phyloP scores from a whole-genome alignment of 2,888 invertebrate species.

The Timandra comae region DNA sequence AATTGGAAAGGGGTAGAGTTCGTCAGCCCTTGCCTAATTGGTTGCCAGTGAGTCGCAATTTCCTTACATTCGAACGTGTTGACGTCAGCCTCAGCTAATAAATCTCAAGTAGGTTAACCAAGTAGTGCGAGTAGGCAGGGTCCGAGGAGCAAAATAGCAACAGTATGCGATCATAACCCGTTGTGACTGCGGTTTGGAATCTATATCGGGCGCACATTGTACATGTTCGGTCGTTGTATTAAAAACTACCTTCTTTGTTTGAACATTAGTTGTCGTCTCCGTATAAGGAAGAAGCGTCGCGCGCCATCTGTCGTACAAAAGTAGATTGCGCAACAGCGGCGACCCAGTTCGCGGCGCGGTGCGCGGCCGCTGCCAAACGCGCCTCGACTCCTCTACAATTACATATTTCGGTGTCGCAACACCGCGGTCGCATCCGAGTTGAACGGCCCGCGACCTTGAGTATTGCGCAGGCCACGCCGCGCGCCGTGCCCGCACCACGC shows the following conservation, averaged over 20 bases:
- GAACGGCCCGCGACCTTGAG: constrained; percentile 75
- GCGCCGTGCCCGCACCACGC: constrained; percentile 38
- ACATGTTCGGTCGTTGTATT: constrained; percentile 14
- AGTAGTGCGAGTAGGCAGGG: neutral
- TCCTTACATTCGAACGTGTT: constrained; percentile 11
- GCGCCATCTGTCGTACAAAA: constrained; percentile 68
- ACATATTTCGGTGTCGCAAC: constrained; percentile 75
- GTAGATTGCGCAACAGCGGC: constrained; percentile 61
- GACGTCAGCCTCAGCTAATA: constrained; percentile 20
- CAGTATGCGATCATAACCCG: constrained; percentile 28
- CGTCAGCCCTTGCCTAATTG: constrained; percentile 23
- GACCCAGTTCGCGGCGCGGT: constrained; percentile 65
- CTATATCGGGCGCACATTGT: constrained; percentile 21
- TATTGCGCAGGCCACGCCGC: constrained; percentile 44
- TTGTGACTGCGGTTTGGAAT: constrained; percentile 25
- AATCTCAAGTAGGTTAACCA: constrained; percentile 16
- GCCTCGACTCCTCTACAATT: constrained; percentile 72
- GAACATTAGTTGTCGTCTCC: constrained; percentile 28
- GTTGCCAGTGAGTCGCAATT: constrained; percentile 28
- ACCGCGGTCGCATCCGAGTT: constrained; percentile 73
- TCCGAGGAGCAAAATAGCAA: constrained; percentile 22
- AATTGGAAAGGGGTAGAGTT: constrained; percentile 13
- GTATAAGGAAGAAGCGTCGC: constrained; percentile 62
- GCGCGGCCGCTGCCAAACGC: constrained; percentile 72
- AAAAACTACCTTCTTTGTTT: constrained; percentile 33